These are phyloP conservation scores for Pagrus major DNA, from an alignment of 2,113 vertebrate genomes.

Conservation along the genomic window DNA sequence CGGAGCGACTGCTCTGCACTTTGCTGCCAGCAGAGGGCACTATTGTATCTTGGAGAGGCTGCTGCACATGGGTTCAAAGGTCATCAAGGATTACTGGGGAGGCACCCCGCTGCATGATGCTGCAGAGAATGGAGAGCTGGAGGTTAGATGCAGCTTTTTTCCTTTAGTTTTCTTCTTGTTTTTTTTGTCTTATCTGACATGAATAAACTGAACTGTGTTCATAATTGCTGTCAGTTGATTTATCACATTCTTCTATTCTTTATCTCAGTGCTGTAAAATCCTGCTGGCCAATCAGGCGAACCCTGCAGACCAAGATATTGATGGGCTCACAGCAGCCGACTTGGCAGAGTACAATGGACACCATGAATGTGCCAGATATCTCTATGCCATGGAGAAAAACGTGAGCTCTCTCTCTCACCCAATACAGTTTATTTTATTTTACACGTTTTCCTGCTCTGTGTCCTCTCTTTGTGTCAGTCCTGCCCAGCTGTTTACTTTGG, in stretches of 20 bases:
- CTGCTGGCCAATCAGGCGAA: slow-evolving; percentile 82
- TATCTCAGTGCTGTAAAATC: slow-evolving; percentile 86
- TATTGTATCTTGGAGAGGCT: slow-evolving; percentile 85
- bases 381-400: slow-evolving; percentile 76
- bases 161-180: not conserved
- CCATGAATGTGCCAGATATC: slow-evolving; percentile 84
- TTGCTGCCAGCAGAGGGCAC: slow-evolving; percentile 90
- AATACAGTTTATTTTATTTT: not conserved
- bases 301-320: slow-evolving; percentile 82
- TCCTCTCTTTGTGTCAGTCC: slow-evolving; percentile 30
- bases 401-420: slow-evolving; percentile 76
- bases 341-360: slow-evolving; percentile 89
- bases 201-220: not conserved
- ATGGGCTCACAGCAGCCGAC: slow-evolving; percentile 86
- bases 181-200: not conserved
- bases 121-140: slow-evolving; percentile 88
- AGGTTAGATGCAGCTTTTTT: slow-evolving; percentile 74
- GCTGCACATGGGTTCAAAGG: slow-evolving; percentile 83
- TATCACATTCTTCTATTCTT: not conserved
- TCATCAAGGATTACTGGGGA: slow-evolving; percentile 87
- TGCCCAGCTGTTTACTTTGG: slow-evolving; percentile 58
- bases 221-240: not conserved
- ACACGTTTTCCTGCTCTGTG: slow-evolving; percentile 24
- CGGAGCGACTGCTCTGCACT: slow-evolving; percentile 89
- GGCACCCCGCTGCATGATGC: slow-evolving; percentile 91